A percentile compares a stretch with the other conserved stretches of the same genome.
phyloP scores from a whole-genome alignment of 2,113 vertebrate genomes.

The Pollimyrus isidori region DNA sequence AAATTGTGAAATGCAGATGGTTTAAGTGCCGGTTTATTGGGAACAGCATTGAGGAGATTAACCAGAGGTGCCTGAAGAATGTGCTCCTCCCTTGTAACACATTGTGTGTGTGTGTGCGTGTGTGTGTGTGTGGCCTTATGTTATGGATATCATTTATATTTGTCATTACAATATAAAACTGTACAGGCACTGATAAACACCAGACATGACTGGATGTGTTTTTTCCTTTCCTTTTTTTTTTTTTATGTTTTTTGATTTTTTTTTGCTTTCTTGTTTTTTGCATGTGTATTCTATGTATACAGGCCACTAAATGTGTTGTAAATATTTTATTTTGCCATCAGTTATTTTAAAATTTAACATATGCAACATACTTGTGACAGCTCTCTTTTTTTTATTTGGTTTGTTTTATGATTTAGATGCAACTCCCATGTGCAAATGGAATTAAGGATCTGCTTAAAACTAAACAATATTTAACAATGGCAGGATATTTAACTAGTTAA shows the following conservation, averaged over 20 bases:
- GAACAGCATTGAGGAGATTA: neutral
- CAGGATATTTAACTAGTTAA: neutral
- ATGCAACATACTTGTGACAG: constrained; percentile 68
- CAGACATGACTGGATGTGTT: constrained; percentile 74
- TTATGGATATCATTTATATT: constrained; percentile 56
- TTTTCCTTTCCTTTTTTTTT: constrained; percentile 56
- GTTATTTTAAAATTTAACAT: constrained; percentile 94
- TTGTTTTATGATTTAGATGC: neutral
- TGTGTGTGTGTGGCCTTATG: constrained; percentile 56
- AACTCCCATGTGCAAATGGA: neutral
- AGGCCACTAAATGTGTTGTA: constrained; percentile 81
- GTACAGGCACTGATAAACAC: constrained; percentile 73
- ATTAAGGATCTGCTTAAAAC: neutral
- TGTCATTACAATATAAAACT: constrained; percentile 75
- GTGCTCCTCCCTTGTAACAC: constrained; percentile 22
- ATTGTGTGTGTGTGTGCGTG: constrained; percentile 33
- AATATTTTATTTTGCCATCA: constrained; percentile 92
- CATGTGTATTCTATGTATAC: constrained; percentile 98
- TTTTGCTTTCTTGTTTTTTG: constrained; percentile 80
- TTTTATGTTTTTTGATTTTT: constrained; percentile 55
- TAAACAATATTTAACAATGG: neutral
- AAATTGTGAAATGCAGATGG: neutral
- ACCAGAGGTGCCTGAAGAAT: constrained; percentile 12
- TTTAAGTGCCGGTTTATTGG: constrained; percentile 20
- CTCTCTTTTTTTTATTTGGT: constrained; percentile 41